phyloP scores from a whole-genome alignment of 2,888 invertebrate species.

The Leptogaster cylindrica region DNA sequence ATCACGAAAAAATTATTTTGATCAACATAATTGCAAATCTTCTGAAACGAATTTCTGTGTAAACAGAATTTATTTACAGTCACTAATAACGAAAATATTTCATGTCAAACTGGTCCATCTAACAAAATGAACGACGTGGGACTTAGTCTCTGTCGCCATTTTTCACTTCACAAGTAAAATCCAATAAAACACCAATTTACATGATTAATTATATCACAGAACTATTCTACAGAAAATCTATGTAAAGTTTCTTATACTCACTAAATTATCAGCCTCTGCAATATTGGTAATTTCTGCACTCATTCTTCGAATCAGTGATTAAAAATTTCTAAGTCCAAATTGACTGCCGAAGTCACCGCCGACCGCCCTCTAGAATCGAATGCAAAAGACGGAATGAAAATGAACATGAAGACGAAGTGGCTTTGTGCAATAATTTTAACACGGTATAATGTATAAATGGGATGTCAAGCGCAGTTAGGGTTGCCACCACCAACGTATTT shows the following conservation, averaged over 20 bases:
- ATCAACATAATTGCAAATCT: background rate
- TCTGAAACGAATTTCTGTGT: background rate
- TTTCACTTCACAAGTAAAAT: conserved; percentile 45
- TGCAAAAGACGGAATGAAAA: conserved; percentile 46
- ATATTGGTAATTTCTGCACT: conserved; percentile 70
- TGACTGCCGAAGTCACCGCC: conserved; percentile 44
- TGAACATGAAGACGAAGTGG: background rate
- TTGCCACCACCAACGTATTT: conserved; percentile 17
- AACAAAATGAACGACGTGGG: conserved; percentile 64
- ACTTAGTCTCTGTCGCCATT: conserved; percentile 84
- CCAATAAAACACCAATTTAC: conserved; percentile 18
- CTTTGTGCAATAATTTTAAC: conserved; percentile 24
- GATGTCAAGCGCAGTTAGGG: background rate
- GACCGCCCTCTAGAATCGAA: conserved; percentile 47
- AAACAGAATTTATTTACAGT: too few species aligned
- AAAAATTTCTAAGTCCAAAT: conserved; percentile 50
- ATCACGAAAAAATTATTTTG: conserved; percentile 5
- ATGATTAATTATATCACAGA: background rate
- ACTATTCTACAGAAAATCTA: background rate
- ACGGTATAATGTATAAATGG: conserved; percentile 20
- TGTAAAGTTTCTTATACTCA: conserved; percentile 63
- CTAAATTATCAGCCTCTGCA: conserved; percentile 67
- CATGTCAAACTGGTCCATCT: conserved; percentile 32
- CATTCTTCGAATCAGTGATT: conserved; percentile 62
- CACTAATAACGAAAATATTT: conserved; percentile 18